Evolutionary conservation across 1,140 invertebrate genomes (phyloP).

Genomic region (Zaprionus ghesquierei): DNA sequence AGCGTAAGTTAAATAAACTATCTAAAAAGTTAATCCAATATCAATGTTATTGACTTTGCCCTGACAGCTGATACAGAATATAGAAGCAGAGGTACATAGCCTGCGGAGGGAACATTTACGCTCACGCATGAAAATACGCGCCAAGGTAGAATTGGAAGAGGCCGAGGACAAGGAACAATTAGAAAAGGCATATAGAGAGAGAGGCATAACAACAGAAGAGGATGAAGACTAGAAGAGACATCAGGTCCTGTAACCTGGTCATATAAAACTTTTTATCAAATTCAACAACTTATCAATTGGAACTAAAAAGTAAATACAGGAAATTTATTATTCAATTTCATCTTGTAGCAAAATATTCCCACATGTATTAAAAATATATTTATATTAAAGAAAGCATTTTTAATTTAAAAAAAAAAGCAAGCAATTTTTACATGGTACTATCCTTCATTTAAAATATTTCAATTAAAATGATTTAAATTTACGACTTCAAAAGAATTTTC

Average conservation of each 20-base stretch:
- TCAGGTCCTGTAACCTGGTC: not conserved
- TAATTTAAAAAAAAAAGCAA: too few species aligned
- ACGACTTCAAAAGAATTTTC: too few species aligned
- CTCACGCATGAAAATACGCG: conserved; percentile 54
- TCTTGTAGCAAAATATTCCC: too few species aligned
- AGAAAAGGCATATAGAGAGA: not conserved
- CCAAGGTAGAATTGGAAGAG: conserved; percentile 44
- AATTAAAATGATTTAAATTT: not conserved
- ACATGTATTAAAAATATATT: too few species aligned
- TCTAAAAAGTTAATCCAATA: not conserved
- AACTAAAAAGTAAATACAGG: not conserved
- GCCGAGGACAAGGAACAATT: conserved; percentile 6
- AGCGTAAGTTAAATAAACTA: conserved; percentile 50
- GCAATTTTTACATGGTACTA: too few species aligned
- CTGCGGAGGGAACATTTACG: conserved; percentile 66
- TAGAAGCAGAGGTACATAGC: conserved; percentile 61
- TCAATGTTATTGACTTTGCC: not conserved
- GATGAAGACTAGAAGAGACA: not conserved
- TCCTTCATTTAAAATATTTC: too few species aligned
- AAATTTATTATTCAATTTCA: not conserved
- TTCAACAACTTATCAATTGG: too few species aligned
- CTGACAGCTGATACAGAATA: conserved; percentile 59
- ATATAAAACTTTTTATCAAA: too few species aligned
- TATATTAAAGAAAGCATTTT: too few species aligned
- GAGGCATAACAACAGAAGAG: not conserved